phyloP scores from a whole-genome alignment of 2,888 invertebrate species.

The Octodonta nipae region DNA sequence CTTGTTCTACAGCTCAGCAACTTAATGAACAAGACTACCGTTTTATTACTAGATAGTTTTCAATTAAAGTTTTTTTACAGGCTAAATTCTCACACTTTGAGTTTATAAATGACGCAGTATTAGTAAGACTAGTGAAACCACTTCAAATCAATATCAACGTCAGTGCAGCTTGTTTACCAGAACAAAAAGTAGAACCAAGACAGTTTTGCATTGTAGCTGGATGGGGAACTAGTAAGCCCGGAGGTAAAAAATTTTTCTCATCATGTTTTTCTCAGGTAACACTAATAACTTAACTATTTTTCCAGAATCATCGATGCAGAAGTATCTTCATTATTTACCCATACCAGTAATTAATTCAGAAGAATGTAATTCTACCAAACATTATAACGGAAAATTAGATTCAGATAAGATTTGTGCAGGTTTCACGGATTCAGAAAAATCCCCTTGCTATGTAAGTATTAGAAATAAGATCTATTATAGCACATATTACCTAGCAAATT shows the following conservation, averaged over 20 bases:
- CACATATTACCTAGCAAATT: too few relatives aligned
- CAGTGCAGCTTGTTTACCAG: slow-evolving; percentile 45
- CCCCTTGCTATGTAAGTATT: slow-evolving; percentile 46
- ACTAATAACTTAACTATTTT: slow-evolving; percentile 12
- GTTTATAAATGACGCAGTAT: slow-evolving; percentile 44
- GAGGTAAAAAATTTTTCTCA: slow-evolving; percentile 28
- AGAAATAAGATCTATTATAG: too few relatives aligned
- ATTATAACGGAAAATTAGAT: slow-evolving; percentile 46
- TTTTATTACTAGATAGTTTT: too few relatives aligned
- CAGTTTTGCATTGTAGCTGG: slow-evolving; percentile 46
- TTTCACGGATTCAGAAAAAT: slow-evolving; percentile 41
- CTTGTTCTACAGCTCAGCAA: too few relatives aligned
- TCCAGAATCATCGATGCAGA: slow-evolving; percentile 36
- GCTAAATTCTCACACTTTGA: slow-evolving; percentile 44
- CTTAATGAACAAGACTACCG: too few relatives aligned
- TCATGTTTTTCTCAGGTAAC: background rate
- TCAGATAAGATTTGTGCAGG: slow-evolving; percentile 47
- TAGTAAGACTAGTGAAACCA: slow-evolving; percentile 41
- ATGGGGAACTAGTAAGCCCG: slow-evolving; percentile 42
- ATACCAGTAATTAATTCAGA: slow-evolving; percentile 40
- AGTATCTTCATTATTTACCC: slow-evolving; percentile 41
- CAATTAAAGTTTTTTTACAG: slow-evolving; percentile 21
- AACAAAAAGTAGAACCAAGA: slow-evolving; percentile 34
- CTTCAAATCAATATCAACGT: slow-evolving; percentile 40
- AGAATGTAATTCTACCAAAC: slow-evolving; percentile 48